Conservation (phyloP, 2,113 vertebrate genomes). For the Nannobrachium achirus region DNA sequence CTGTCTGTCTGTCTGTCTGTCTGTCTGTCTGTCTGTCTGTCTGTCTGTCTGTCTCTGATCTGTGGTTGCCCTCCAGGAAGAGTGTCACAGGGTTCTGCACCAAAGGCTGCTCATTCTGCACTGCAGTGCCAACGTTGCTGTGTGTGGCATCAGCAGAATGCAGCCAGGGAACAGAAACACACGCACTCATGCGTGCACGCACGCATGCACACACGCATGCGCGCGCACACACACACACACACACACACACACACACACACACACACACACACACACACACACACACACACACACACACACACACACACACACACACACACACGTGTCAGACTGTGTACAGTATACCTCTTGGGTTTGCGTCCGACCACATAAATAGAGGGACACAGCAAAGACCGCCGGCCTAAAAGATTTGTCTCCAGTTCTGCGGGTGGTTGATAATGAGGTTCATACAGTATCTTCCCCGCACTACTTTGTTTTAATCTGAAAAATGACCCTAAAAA, state of each 20-base stretch:
- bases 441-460: conserved; percentile 9
- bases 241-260: neutral
- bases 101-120: conserved; percentile 16
- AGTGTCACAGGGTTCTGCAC: conserved; percentile 18
- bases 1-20: too few relatives aligned
- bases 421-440: conserved; percentile 43
- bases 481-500: too few relatives aligned
- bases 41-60: conserved; percentile 8
- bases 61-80: conserved; percentile 57
- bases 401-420: conserved; percentile 39
- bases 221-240: conserved; percentile 18
- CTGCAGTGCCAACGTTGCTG: conserved; percentile 45
- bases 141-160: conserved; percentile 68
- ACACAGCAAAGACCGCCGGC: conserved; percentile 36
- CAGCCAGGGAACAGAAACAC: conserved; percentile 24
- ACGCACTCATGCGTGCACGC: conserved; percentile 2
- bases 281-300: conserved; percentile 12
- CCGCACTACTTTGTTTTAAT: conserved; percentile 29
- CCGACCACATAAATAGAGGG: conserved; percentile 10
- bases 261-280: neutral
- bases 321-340: conserved; percentile 27
- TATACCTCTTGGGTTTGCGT: conserved; percentile 31
- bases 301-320: conserved; percentile 16
- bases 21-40: conserved; percentile 7
- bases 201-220: neutral